These are phyloP conservation scores for Oostethus manadensis DNA, from an alignment of 2,113 vertebrate species.

Conservation along the genomic window DNA sequence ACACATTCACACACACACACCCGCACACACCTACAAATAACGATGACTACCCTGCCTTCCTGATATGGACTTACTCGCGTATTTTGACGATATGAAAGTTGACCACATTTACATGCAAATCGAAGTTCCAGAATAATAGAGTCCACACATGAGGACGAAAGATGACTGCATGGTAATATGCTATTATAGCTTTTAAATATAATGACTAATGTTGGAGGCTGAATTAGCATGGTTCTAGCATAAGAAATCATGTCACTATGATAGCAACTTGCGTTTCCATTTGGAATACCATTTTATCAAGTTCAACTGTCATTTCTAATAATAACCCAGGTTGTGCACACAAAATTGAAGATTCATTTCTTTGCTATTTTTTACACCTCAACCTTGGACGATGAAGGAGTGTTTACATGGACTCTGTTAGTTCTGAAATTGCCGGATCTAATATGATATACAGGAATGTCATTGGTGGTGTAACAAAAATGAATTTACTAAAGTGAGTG, in stretches of 20 bases:
- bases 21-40: constrained; percentile 29
- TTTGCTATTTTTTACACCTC: constrained; percentile 32
- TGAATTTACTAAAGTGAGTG: background rate
- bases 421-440: constrained; percentile 22
- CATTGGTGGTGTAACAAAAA: constrained; percentile 2
- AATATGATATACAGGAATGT: constrained; percentile 24
- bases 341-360: constrained; percentile 87
- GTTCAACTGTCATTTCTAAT: constrained; percentile 99
- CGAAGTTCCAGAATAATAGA: constrained; percentile 99
- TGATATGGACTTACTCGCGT: constrained; percentile 80
- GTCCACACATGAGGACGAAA: constrained; percentile 78
- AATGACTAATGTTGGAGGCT: constrained; percentile 92
- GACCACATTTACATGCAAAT: constrained; percentile 99
- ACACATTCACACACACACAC: constrained; percentile 14
- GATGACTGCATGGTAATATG: constrained; percentile 91
- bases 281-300: constrained; percentile 99
- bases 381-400: constrained; percentile 68
- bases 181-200: constrained; percentile 99
- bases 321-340: constrained; percentile 86
- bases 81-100: constrained; percentile 99
- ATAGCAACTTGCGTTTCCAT: constrained; percentile 99
- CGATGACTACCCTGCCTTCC: constrained; percentile 28
- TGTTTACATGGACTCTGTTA: constrained; percentile 61
- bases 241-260: constrained; percentile 94
- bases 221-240: constrained; percentile 92